Evolutionary conservation across 1,140 invertebrate genomes (phyloP).

Genomic region (Sesamia nonagrioides): DNA sequence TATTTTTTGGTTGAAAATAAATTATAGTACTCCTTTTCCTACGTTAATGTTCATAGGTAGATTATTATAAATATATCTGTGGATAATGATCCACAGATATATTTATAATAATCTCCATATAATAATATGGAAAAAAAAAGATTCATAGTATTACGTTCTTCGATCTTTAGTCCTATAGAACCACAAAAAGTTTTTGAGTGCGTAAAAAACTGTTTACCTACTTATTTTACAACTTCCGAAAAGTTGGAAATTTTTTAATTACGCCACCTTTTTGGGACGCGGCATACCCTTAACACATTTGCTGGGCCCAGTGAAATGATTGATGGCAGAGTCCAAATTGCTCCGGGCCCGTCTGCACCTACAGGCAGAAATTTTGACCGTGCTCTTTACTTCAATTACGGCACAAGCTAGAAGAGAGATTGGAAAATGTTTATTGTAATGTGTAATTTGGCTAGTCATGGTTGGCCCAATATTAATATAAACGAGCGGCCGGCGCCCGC

Average conservation of each 20-base stretch:
- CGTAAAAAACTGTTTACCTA: not conserved
- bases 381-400: slow-evolving; percentile 25
- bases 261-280: not conserved
- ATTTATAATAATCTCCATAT: too few relatives aligned
- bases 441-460: not conserved
- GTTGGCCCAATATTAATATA: not conserved
- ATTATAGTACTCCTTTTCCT: too few relatives aligned
- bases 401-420: slow-evolving; percentile 2
- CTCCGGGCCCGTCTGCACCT: slow-evolving; percentile 45
- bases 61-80: too few relatives aligned
- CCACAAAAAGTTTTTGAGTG: too few relatives aligned
- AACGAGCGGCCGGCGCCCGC: too few relatives aligned
- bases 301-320: slow-evolving; percentile 46
- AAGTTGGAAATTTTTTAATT: slow-evolving; percentile 11
- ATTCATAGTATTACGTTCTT: too few relatives aligned
- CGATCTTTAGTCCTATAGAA: too few relatives aligned
- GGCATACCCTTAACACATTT: slow-evolving; percentile 48
- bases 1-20: too few relatives aligned
- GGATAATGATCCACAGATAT: too few relatives aligned
- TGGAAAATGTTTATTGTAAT: not conserved
- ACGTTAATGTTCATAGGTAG: too few relatives aligned
- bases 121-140: too few relatives aligned
- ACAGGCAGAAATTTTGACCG: slow-evolving; percentile 37
- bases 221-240: too few relatives aligned
- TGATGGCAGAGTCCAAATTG: slow-evolving; percentile 53